Evolutionary conservation across 2,888 invertebrate genomes (phyloP), one percentile per base, ranked within the genome.

Genomic region (Sepiola atlantica): DNA sequence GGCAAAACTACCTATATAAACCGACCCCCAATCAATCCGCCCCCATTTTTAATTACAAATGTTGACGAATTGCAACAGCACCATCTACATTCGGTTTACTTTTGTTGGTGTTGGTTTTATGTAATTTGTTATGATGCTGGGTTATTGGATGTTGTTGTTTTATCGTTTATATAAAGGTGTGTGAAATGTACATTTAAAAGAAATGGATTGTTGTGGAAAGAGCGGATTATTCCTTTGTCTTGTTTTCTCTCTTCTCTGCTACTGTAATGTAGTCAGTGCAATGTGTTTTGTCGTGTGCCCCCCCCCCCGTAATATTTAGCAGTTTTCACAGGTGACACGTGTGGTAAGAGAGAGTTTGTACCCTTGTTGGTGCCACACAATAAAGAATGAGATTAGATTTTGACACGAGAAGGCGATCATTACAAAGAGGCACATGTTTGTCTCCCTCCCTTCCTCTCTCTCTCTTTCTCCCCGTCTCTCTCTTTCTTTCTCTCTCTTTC

Each of bases 381-480:
- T n/a, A 12, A 24, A 61, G 16, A 77, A n/a, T n/a, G n/a, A 77
- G 77, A n/a, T 77, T 77, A n/a, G 77, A 16, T 77, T n/a, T 77
- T n/a, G 8, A 45, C n/a, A 10, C 14, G 3, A 77, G 8, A n/a
- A 77, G 77, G 77, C 77, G 77, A n/a, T n/a, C 77, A n/a, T 77
- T 77, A n/a, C 77, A 77, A 77, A 77, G 77, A 28, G n/a, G n/a
- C 77, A n/a, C 77, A 77, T 77, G n/a, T 77, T 77, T n/a, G 45
- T 45, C 77, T 12, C 77, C 77, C 12, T 14, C n/a, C 6, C 10
- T n/a, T 24, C 20, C 28, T 90, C 90, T 90, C 28, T 0, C 16
- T 90, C 24, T 20, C 90, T 90, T 4, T 90, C 28, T 90, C 35
- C 4, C 90, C 35, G 2, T 20, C 14, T 90, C 28, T 18, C 8